Percentiles rank a stretch among this genome's conserved stretches.
Evolutionary conservation across 2,113 vertebrate species (phyloP).

Genomic region (Nothobranchius kuhntae): DNA sequence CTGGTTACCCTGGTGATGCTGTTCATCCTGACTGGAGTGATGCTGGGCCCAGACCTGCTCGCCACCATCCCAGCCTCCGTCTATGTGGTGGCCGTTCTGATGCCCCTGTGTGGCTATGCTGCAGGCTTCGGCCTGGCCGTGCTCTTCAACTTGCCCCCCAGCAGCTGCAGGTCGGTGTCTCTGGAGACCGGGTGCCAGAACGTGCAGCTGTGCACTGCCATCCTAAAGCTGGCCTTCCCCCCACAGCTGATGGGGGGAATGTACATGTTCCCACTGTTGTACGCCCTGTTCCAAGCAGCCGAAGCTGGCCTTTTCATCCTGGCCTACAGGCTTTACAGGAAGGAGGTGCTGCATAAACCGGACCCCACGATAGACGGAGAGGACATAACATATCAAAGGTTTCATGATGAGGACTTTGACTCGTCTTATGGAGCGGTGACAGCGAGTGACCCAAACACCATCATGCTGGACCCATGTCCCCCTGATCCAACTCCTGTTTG

Average conservation of each 20-base stretch:
- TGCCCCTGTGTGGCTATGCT: conserved; percentile 90
- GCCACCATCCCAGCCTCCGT: conserved; percentile 89
- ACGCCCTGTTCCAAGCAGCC: conserved; percentile 93
- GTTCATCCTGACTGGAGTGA: conserved; percentile 93
- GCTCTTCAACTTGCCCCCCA: conserved; percentile 87
- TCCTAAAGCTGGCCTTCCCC: conserved; percentile 94
- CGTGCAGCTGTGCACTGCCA: conserved; percentile 96
- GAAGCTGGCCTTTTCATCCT: conserved; percentile 93
- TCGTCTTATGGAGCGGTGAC: conserved; percentile 88
- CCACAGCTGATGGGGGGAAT: conserved; percentile 90
- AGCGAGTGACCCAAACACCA: conserved; percentile 76
- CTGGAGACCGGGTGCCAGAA: conserved; percentile 97
- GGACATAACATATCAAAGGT: conserved; percentile 90
- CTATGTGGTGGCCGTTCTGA: conserved; percentile 90
- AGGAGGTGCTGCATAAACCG: conserved; percentile 83
- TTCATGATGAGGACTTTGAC: conserved; percentile 91
- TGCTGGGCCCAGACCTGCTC: conserved; percentile 92
- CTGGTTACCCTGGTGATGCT: conserved; percentile 90
- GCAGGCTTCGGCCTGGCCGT: conserved; percentile 90
- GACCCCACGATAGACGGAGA: conserved; percentile 80
- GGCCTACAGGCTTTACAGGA: conserved; percentile 87
- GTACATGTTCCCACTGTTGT: conserved; percentile 98
- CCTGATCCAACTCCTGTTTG: conserved; percentile 72
- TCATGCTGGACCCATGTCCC: conserved; percentile 79
- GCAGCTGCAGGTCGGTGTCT: conserved; percentile 88